A percentile compares a stretch with the other conserved stretches of the same genome.
These are phyloP conservation scores for Xanthostigma xanthostigma DNA, from an alignment of 2,888 invertebrate species.

Conservation along the genomic window DNA sequence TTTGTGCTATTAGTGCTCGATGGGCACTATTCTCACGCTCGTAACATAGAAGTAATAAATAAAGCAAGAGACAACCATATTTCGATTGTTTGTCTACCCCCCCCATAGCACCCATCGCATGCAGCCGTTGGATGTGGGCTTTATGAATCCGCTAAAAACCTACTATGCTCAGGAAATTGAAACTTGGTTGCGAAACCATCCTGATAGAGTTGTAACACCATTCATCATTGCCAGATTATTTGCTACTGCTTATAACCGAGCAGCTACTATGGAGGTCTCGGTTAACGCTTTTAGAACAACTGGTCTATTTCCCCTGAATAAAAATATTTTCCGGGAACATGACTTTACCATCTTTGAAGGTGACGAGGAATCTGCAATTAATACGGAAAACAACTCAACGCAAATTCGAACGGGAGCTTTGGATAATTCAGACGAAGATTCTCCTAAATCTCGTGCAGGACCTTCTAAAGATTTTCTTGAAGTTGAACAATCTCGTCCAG, in stretches of 20 bases:
- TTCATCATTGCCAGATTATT: slow-evolving; percentile 13
- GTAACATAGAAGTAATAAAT: slow-evolving; percentile 1
- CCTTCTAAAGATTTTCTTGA: too few species aligned
- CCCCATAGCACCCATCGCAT: slow-evolving; percentile 16
- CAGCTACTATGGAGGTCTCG: slow-evolving; percentile 10
- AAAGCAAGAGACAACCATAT: slow-evolving; percentile 2
- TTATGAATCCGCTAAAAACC: slow-evolving; percentile 15
- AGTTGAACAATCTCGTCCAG: too few species aligned
- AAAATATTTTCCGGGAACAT: slow-evolving; percentile 1
- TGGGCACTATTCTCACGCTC: background rate
- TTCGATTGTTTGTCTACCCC: slow-evolving; percentile 12
- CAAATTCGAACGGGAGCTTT: too few species aligned
- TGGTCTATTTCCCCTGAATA: slow-evolving; percentile 2
- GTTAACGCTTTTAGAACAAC: slow-evolving; percentile 3
- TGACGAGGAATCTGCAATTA: too few species aligned
- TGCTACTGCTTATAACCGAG: slow-evolving; percentile 12
- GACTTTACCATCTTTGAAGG: background rate
- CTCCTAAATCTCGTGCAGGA: too few species aligned
- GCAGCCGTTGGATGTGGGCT: slow-evolving; percentile 14
- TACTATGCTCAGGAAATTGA: slow-evolving; percentile 14
- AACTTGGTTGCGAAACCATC: slow-evolving; percentile 13
- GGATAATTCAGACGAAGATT: too few species aligned
- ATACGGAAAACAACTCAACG: too few species aligned
- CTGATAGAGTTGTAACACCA: slow-evolving; percentile 13
- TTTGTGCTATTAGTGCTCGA: background rate